A percentile compares a stretch with the other conserved stretches of the same genome.
These are phyloP conservation scores for Zelleria hepariella DNA, from an alignment of 2,888 invertebrate genomes.

Conservation along the genomic window DNA sequence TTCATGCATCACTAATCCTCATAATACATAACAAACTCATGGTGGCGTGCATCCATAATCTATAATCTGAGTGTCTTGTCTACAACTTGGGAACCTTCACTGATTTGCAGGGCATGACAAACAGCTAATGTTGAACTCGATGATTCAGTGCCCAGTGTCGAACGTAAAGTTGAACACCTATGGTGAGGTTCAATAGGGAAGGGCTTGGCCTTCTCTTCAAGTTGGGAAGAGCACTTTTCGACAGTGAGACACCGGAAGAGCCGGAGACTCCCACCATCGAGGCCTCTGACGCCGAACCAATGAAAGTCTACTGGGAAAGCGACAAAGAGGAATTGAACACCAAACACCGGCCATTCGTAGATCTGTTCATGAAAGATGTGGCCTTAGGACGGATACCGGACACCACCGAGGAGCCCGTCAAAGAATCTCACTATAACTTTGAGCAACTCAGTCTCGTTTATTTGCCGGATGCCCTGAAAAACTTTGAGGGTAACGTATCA, in stretches of 20 bases:
- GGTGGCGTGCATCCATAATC: conserved; percentile 10
- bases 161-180: conserved; percentile 48
- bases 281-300: conserved; percentile 39
- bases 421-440: conserved; percentile 62
- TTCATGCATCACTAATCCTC: background rate
- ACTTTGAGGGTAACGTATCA: conserved; percentile 57
- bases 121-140: conserved; percentile 51
- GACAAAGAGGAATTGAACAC: conserved; percentile 43
- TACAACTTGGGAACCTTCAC: conserved; percentile 68
- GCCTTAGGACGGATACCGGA: conserved; percentile 56
- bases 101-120: conserved; percentile 69
- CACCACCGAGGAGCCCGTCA: conserved; percentile 44
- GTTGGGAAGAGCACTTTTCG: conserved; percentile 33
- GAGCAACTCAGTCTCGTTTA: conserved; percentile 41
- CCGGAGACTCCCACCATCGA: conserved; percentile 16
- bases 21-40: background rate
- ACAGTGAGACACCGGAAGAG: conserved; percentile 23
- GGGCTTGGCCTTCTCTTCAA: conserved; percentile 61
- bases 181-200: conserved; percentile 59
- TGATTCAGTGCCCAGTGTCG: conserved; percentile 53
- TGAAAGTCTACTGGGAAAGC: conserved; percentile 62
- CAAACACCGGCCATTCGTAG: conserved; percentile 49
- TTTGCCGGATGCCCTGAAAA: conserved; percentile 45
- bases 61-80: conserved; percentile 62
- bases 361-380: conserved; percentile 46